Evolutionary conservation across 2,888 invertebrate species (phyloP), one percentile per base, ranked within the genome.

Genomic region (Erebia ligea): DNA sequence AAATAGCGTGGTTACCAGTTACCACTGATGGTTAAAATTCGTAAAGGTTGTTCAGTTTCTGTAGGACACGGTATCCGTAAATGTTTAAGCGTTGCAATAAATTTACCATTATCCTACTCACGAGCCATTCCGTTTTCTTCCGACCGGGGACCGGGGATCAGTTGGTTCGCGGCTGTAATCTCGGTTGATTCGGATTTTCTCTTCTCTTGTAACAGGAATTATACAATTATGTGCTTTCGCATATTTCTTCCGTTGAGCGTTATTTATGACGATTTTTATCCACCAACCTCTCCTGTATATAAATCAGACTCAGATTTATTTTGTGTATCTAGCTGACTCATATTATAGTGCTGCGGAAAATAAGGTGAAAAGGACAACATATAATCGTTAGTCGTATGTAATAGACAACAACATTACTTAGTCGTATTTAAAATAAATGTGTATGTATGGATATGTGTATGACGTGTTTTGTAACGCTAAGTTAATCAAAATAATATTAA

Each of bases 41-140:
- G 15, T 25, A 40, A 52, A 34, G 52, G 15, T 52, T 19, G n/a
- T n/a, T 50, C 6, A 67, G 34, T 11, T 67, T 58, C 48, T 34
- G 67, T n/a, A 9, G 45, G 45, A 67, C 67, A 67, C 34, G 67
- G 58, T 67, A 67, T 57, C 48, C 57, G 57, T 92, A 91, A 92
- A 92, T 91, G 92, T 92, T 92, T 92, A 92, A 92, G 91, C 92
- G 84, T 88, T 89, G 90, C 91, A 89, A 92, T 92, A 92, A 92
- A 92, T 92, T 92, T 89, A 87, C 89, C 92, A 91, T 91, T 92
- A 91, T 91, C 91, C 91, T 89, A 90, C 85, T 91, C 86, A 83
- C 88, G 87, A 90, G 90, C 90, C 91, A 90, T 91, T 91, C 89
- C 90, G 91, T 89, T 92, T 91, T 90, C 90, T 90, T 91, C 89